A percentile compares a stretch with the other conserved stretches of the same genome.
These are phyloP conservation scores for Papilio helenus DNA, from an alignment of 1,140 invertebrate species.

Conservation along the genomic window DNA sequence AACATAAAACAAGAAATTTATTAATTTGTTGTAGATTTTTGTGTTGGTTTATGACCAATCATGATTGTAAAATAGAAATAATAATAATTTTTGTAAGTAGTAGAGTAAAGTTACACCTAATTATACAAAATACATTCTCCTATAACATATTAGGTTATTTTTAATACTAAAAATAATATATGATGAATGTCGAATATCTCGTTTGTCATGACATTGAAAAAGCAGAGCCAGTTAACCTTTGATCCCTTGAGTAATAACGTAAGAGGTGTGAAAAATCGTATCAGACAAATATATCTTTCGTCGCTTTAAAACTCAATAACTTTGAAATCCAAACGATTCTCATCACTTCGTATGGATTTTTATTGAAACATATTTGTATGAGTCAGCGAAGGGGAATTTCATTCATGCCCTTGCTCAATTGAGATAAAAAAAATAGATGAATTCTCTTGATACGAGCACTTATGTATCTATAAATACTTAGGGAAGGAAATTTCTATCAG, in stretches of 20 bases:
- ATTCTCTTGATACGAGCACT: constrained; percentile 6
- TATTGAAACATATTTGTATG: neutral
- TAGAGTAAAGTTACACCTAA: too few species aligned
- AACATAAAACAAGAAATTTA: too few species aligned
- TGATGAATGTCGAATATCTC: neutral
- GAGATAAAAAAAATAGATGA: neutral
- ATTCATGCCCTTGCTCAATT: constrained; percentile 15
- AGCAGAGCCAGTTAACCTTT: neutral
- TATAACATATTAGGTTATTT: too few species aligned
- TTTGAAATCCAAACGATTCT: constrained; percentile 7
- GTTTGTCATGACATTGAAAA: constrained; percentile 20
- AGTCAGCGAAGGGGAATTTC: constrained; percentile 13
- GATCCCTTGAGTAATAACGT: constrained; percentile 20
- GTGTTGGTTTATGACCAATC: too few species aligned
- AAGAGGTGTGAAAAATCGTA: constrained; percentile 20
- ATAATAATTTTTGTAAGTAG: too few species aligned
- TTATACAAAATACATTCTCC: too few species aligned
- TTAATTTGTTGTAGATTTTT: too few species aligned
- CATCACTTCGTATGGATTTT: neutral
- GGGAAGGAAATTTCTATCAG: neutral
- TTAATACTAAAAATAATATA: neutral
- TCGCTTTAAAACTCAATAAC: constrained; percentile 17
- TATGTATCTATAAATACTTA: neutral
- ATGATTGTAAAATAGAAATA: too few species aligned
- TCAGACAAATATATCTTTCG: neutral